Conservation (phyloP, 2,888 invertebrate species). For the Chymomyza amoena region DNA sequence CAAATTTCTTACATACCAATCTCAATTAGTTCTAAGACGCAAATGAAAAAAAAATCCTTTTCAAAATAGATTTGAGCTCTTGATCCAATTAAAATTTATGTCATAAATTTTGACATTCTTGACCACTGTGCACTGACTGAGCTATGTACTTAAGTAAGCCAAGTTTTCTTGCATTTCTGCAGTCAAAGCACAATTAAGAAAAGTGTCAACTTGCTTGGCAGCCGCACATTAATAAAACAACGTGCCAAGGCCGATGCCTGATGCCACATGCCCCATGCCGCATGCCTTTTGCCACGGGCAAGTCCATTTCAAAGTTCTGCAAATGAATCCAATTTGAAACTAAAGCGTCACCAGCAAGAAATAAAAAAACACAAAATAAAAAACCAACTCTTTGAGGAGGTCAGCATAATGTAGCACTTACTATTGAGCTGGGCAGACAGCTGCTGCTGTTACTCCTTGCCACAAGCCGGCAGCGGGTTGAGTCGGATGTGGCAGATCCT, state of each 20-base stretch:
- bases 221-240: slow-evolving; percentile 1
- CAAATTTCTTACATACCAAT: no score
- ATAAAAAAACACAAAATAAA: not conserved
- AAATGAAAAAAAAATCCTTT: no score
- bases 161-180: not conserved
- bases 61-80: no score
- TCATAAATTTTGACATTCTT: not conserved
- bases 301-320: not conserved
- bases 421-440: not conserved
- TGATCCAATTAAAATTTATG: no score
- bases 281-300: not conserved
- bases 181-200: not conserved
- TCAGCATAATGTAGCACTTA: not conserved
- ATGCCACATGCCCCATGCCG: not conserved
- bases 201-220: slow-evolving; percentile 19
- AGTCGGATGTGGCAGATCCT: not conserved
- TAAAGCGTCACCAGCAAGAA: slow-evolving; percentile 5
- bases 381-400: slow-evolving; percentile 8
- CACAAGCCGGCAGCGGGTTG: not conserved
- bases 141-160: not conserved
- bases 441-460: not conserved
- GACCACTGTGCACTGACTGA: slow-evolving; percentile 3
- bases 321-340: not conserved
- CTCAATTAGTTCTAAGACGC: no score
- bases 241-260: not conserved